phyloP scores from a whole-genome alignment of 1,140 invertebrate genomes.

The Hesperophylax magnus region DNA sequence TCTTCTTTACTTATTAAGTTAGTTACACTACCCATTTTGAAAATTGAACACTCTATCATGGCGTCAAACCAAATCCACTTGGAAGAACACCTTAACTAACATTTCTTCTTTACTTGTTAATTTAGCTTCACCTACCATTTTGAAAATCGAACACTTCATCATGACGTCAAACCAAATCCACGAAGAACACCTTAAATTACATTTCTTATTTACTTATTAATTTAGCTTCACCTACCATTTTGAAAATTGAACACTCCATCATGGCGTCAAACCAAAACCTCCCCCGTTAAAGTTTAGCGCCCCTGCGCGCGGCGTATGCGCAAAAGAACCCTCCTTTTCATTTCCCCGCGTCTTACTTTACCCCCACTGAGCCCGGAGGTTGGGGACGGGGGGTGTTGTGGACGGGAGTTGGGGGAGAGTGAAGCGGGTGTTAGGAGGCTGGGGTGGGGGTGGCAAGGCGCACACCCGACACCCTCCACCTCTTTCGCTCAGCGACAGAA shows the following conservation, averaged over 20 bases:
- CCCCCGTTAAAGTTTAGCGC: background rate
- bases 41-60: no score
- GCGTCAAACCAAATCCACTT: no score
- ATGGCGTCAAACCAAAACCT: background rate
- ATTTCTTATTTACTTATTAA: no score
- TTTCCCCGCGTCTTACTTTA: slow-evolving; percentile 54
- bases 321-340: slow-evolving; percentile 53
- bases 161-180: no score
- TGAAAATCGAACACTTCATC: no score
- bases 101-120: no score
- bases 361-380: slow-evolving; percentile 3
- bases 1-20: no score
- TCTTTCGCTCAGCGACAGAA: background rate
- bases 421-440: background rate
- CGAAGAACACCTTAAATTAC: no score
- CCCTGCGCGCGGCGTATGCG: slow-evolving; percentile 52
- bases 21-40: no score
- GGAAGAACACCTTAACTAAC: no score
- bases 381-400: background rate
- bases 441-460: background rate
- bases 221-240: background rate
- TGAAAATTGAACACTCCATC: background rate
- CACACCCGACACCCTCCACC: slow-evolving; percentile 2
- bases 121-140: no score
- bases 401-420: background rate